Base-by-base conservation (phyloP, 2,113 vertebrate genomes). In the Psittacus erithacus region DNA sequence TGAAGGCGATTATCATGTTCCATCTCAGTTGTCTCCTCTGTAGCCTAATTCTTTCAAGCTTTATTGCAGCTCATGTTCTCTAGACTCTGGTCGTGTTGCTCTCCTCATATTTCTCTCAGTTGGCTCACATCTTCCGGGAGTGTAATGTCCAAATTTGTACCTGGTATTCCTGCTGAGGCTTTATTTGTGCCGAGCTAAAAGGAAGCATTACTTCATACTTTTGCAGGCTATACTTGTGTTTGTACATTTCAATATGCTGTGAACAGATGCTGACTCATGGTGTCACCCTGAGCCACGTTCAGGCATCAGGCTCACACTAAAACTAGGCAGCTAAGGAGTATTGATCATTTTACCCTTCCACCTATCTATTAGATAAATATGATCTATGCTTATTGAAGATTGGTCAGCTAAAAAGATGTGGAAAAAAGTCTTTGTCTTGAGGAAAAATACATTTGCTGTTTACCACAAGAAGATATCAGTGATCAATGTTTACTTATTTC, bases 1-100 rank as follows among this genome's bases (percentile, higher is more conserved):
- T 86, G 76, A 94, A 95, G 50, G 77, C 80, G 83, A 91, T 96
- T 93, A 91, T 88, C 82, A 18, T 93, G 86, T 84, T 78, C 92
- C 55, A 59, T 95, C 80, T 95, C 77, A n/a, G 76, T 67, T 95
- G 60, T 83, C 88, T 95, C 83, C 64, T 91, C 65, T 75, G 69
- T 71, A 88, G 68, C 76, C 69, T 74, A 53, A 67, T 94, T 88
- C 64, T 93, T 94, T 95, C 83, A 81, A 92, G 80, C 77, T 84
- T 90, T 78, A 46, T 50, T 27, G 4, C 39, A 78, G 60, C 50
- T 43, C 13, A 0, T 78, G 50, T 88, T 95, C 88, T 90, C 86
- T 67, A 39, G 39, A 39, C 38, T 83, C 82, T 63, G 83, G 82
- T 96, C 77, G 19, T 95, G 77, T 86, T 82, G 59, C 60, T 92